Percentiles rank a stretch among this genome's conserved stretches.
These are phyloP conservation scores for Lithobates sylvaticus DNA, from an alignment of 2,797 vertebrate genomes.

Conservation along the genomic window DNA sequence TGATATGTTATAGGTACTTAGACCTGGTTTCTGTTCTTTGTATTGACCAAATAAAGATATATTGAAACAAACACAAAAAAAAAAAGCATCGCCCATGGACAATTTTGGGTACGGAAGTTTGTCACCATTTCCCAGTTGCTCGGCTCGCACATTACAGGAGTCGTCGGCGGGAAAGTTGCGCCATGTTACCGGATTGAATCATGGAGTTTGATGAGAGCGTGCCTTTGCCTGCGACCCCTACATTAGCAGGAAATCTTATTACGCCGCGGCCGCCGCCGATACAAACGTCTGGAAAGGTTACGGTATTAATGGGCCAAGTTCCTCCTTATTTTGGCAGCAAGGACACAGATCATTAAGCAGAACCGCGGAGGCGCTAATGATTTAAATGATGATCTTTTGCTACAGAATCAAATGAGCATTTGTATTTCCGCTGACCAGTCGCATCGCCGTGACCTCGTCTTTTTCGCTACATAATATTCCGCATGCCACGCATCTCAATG, in stretches of 20 bases:
- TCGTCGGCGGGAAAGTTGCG: no score
- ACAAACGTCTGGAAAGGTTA: background rate
- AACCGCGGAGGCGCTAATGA: conserved; percentile 10
- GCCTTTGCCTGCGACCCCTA: conserved; percentile 28
- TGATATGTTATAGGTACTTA: no score
- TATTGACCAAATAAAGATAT: no score
- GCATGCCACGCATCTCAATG: conserved; percentile 25
- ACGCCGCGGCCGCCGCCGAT: background rate
- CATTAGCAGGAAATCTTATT: conserved; percentile 20
- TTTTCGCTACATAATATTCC: background rate
- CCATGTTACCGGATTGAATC: conserved; percentile 7
- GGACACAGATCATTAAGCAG: conserved; percentile 35
- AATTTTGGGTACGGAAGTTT: no score
- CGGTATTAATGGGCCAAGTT: background rate
- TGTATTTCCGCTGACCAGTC: conserved; percentile 15
- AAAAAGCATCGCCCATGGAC: no score
- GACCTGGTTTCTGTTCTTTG: no score
- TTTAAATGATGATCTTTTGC: conserved; percentile 28
- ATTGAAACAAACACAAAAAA: no score
- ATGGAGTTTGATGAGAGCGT: background rate
- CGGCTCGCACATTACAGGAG: no score
- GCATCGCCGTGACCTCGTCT: conserved; percentile 7
- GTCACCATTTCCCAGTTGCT: no score
- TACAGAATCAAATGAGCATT: conserved; percentile 17
- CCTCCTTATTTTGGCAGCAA: conserved; percentile 37